phyloP scores from a whole-genome alignment of 2,113 vertebrate genomes.

The Psilopsiagon aurifrons region DNA sequence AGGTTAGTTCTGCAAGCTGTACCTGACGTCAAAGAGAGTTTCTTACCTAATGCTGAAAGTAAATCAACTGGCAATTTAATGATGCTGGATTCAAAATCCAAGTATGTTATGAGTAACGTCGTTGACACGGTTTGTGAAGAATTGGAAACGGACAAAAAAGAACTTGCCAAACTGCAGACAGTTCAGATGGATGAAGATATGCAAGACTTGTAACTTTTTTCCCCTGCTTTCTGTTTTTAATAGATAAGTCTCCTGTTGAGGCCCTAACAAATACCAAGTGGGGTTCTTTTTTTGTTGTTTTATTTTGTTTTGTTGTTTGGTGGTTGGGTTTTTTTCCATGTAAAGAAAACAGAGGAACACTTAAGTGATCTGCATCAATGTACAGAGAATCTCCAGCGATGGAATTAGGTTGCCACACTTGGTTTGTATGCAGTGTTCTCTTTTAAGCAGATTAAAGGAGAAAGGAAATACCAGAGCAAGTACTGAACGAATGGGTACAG shows the following conservation, averaged over 20 bases:
- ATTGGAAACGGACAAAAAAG: conserved; percentile 93
- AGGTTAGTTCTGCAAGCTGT: conserved; percentile 83
- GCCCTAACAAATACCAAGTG: conserved; percentile 47
- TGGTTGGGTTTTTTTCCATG: neutral
- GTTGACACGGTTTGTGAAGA: conserved; percentile 91
- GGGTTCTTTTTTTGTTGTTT: neutral
- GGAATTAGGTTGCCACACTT: conserved; percentile 44
- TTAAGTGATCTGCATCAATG: conserved; percentile 35
- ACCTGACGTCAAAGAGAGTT: conserved; percentile 84
- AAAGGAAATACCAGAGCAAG: conserved; percentile 37
- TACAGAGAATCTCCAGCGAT: conserved; percentile 40
- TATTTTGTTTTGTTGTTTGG: neutral
- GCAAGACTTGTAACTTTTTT: conserved; percentile 85
- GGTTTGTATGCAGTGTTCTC: conserved; percentile 63
- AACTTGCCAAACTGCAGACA: conserved; percentile 97
- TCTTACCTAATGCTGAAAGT: conserved; percentile 83
- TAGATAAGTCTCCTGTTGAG: conserved; percentile 54
- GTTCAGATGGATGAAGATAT: conserved; percentile 98
- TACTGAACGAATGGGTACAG: conserved; percentile 20
- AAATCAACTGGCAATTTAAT: conserved; percentile 78
- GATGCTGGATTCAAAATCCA: conserved; percentile 83
- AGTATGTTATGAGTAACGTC: conserved; percentile 85
- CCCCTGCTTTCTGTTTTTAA: conserved; percentile 57
- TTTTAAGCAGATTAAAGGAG: conserved; percentile 64
- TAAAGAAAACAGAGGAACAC: conserved; percentile 59